phyloP scores from a whole-genome alignment of 2,888 invertebrate species.

The Lamellibrachia satsuma region DNA sequence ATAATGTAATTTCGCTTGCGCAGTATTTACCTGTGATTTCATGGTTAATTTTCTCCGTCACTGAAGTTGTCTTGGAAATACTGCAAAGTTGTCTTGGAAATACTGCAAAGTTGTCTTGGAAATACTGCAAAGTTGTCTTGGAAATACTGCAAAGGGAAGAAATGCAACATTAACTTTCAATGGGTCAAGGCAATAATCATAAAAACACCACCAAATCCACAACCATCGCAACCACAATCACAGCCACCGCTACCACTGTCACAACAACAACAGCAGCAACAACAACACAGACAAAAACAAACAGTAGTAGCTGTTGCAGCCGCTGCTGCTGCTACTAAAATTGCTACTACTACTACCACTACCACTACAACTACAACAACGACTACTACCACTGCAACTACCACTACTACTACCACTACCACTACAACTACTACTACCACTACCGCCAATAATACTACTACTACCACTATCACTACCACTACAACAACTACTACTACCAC shows the following conservation, averaged over 20 bases:
- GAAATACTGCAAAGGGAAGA: background rate
- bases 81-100: background rate
- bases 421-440: background rate
- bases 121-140: background rate
- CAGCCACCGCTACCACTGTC: background rate
- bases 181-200: no score
- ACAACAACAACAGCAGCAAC: no score
- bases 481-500: conserved; percentile 7
- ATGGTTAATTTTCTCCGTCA: background rate
- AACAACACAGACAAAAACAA: no score
- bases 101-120: background rate
- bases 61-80: background rate
- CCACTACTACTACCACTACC: no score
- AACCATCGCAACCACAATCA: no score
- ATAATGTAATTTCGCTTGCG: background rate
- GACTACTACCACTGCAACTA: no score
- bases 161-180: background rate
- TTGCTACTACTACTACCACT: no score
- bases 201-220: no score
- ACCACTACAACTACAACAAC: no score
- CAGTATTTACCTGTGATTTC: background rate
- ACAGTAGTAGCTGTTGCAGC: no score
- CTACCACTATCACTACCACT: background rate
- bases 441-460: background rate
- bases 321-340: no score